Conservation (phyloP, 2,888 invertebrate species). For the Drosophila prostipennis region DNA sequence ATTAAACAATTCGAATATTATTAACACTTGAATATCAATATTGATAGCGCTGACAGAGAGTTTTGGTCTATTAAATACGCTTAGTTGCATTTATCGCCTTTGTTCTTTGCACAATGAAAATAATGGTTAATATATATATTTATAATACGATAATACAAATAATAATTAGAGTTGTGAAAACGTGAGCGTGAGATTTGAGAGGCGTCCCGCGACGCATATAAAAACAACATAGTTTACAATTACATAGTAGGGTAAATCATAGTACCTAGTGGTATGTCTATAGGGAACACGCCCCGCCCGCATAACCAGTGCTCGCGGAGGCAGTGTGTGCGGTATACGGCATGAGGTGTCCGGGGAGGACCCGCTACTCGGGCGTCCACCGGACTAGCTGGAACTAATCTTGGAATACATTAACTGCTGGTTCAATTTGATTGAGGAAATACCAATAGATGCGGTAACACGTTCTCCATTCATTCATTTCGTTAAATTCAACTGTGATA, state of each 20-base stretch:
- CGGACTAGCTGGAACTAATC: constrained; percentile 58
- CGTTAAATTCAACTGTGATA: constrained; percentile 56
- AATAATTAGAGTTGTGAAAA: constrained; percentile 37
- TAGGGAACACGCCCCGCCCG: constrained; percentile 37
- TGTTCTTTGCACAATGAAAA: constrained; percentile 45
- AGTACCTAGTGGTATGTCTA: constrained; percentile 64
- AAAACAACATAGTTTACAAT: constrained; percentile 55
- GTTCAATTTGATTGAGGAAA: constrained; percentile 75
- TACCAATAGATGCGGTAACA: constrained; percentile 54
- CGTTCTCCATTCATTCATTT: constrained; percentile 34
- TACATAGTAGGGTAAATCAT: constrained; percentile 51
- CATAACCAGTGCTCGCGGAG: constrained; percentile 28
- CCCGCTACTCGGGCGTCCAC: constrained; percentile 30
- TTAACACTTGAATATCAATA: constrained; percentile 76
- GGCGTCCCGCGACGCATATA: constrained; percentile 51
- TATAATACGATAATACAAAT: constrained; percentile 50
- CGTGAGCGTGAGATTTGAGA: constrained; percentile 65
- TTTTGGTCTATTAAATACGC: constrained; percentile 63
- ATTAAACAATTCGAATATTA: constrained; percentile 78
- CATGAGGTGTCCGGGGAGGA: constrained; percentile 31
- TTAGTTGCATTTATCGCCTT: constrained; percentile 44
- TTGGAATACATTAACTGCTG: constrained; percentile 71
- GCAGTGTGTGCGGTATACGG: constrained; percentile 39
- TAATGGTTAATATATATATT: constrained; percentile 40
- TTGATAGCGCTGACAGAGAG: constrained; percentile 63